Base-by-base conservation (phyloP, 2,797 vertebrate genomes). In the Falco berigora region DNA sequence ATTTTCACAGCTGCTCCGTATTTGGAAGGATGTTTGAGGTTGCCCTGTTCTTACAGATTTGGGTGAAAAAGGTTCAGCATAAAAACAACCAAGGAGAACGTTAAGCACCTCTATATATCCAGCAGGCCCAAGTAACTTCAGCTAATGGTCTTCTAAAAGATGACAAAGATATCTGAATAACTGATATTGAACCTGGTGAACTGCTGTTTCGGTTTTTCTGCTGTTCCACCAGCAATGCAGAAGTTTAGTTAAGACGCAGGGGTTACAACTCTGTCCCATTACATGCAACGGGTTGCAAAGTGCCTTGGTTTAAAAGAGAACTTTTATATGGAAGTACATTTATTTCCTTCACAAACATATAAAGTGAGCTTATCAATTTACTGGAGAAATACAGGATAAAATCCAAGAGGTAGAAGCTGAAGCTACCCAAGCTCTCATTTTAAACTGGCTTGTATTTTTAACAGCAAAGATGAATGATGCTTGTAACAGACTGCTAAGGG, bases 201-300 rank as follows among this genome's bases (percentile, higher is more conserved):
- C 13, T 64, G 12, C 2, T 63, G 4, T 3, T 55, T 34, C 15
- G 10, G 18, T 44, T 84, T 80, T 50, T 52, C 36, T 23, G 22
- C 5, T 13, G 7, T 63, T 68, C 28, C 30, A 71, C 10, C 9
- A 62, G 9, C 24, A 89, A 28, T 0, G 0, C 21, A 30, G 17
- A 49, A 22, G 28, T 69, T 79, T 73, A 62, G 5, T 44, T 52
- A 55, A 67, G 6, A 53, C 13, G 25, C 32, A 25, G 38, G 8
- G n/a, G 7, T 40, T 61, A 30, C 13, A 50, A 12, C 14, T 56
- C 34, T 23, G 7, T 30, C 38, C 40, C 15, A 12, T 58, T 24
- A 34, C 8, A 64, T 32, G 66, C 28, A 74, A 27, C 9, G 38
- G 10, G 20, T 34, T 53, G 25, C n/a, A 52, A 34, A 34, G 2